Evolutionary conservation across 2,797 vertebrate genomes (phyloP).

Genomic region (Urocyon cinereoargenteus): DNA sequence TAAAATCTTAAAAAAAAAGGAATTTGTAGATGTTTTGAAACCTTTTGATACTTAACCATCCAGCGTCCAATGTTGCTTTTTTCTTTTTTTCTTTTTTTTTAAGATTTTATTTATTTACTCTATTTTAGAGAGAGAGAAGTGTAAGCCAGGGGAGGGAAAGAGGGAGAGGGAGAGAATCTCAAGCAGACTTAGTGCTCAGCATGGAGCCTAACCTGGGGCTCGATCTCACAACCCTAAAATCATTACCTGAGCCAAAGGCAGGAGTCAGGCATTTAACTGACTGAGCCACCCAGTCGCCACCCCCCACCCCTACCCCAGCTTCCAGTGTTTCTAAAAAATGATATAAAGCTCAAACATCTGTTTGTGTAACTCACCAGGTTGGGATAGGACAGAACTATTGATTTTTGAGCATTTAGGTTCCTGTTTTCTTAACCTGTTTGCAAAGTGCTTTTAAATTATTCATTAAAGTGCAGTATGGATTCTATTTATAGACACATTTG

Average conservation of each 20-base stretch:
- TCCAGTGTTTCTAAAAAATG: constrained; percentile 60
- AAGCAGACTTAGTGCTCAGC: background rate
- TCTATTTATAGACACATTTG: constrained; percentile 81
- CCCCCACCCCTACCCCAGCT: background rate
- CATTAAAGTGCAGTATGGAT: constrained; percentile 76
- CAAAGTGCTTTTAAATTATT: constrained; percentile 84
- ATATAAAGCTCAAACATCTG: constrained; percentile 19
- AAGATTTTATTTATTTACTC: background rate
- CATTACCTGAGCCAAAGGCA: background rate
- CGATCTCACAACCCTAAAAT: background rate
- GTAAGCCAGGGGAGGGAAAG: background rate
- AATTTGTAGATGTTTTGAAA: constrained; percentile 52
- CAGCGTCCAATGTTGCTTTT: constrained; percentile 35
- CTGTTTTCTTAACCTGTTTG: constrained; percentile 80
- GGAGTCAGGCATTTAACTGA: background rate
- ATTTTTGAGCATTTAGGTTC: constrained; percentile 78
- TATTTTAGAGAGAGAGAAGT: background rate
- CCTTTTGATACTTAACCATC: constrained; percentile 46
- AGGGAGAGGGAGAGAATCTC: background rate
- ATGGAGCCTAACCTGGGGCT: background rate
- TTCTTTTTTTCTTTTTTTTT: background rate
- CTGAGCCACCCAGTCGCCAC: background rate
- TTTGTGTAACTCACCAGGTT: constrained; percentile 60
- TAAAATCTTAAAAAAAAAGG: background rate
- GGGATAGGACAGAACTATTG: constrained; percentile 74